These are phyloP conservation scores for Leptodactylus fuscus DNA, from an alignment of 2,113 vertebrate species.

Conservation along the genomic window DNA sequence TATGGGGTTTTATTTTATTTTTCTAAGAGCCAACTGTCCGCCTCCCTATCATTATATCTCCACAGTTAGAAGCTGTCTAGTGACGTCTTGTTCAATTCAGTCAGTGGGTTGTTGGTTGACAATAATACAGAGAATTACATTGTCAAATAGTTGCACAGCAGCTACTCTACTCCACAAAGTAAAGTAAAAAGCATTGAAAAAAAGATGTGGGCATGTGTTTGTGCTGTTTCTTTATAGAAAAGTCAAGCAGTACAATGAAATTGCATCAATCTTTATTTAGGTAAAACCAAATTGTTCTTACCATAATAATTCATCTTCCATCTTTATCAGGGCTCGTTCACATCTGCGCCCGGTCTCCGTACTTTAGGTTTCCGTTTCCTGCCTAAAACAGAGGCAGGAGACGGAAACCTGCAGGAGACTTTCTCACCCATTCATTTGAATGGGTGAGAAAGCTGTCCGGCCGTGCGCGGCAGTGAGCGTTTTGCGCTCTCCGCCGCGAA, in stretches of 20 bases:
- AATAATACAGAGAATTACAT: constrained; percentile 6
- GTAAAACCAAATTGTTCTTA: too few species aligned
- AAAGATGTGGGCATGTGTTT: neutral
- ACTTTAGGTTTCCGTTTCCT: too few species aligned
- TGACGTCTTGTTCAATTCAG: neutral
- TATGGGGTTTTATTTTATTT: neutral
- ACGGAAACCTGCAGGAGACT: too few species aligned
- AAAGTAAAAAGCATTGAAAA: neutral
- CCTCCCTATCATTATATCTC: constrained; percentile 12
- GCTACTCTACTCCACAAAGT: neutral
- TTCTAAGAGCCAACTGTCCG: neutral
- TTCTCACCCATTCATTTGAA: too few species aligned
- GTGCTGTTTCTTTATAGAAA: neutral
- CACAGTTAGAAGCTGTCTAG: neutral
- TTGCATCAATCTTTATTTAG: too few species aligned
- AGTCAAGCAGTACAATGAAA: neutral
- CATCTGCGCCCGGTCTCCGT: too few species aligned
- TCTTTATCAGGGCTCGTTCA: too few species aligned
- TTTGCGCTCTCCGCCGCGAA: too few species aligned
- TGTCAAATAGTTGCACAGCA: neutral
- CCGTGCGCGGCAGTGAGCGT: too few species aligned
- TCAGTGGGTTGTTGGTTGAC: neutral
- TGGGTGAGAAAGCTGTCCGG: too few species aligned
- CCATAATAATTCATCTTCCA: too few species aligned
- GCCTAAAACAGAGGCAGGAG: too few species aligned